phyloP scores from a whole-genome alignment of 1,140 invertebrate species.

The Drosophila lini region DNA sequence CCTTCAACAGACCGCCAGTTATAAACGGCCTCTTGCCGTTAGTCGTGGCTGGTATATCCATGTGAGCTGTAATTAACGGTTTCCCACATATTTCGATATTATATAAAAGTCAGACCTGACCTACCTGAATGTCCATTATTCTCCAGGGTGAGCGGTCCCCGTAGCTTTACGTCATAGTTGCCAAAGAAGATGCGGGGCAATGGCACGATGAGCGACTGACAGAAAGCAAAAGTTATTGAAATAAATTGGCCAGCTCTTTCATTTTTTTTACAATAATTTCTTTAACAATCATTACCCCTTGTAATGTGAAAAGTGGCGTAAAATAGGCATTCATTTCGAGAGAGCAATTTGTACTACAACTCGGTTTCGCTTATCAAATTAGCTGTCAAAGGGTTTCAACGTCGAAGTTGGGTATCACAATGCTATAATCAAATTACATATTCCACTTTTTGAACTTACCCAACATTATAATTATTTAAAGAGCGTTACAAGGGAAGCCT shows the following conservation, averaged over 20 bases:
- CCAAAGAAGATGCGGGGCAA: conserved; percentile 88
- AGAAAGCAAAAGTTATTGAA: conserved; percentile 69
- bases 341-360: conserved; percentile 37
- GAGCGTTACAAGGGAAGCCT: background rate
- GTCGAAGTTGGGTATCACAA: background rate
- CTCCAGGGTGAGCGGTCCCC: conserved; percentile 85
- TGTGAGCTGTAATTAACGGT: conserved; percentile 65
- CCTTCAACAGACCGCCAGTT: conserved; percentile 86
- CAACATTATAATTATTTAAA: background rate
- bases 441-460: background rate
- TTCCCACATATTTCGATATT: background rate
- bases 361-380: conserved; percentile 53
- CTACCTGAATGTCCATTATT: conserved; percentile 89
- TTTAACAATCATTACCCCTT: conserved; percentile 16
- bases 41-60: conserved; percentile 85
- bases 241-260: conserved; percentile 19
- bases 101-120: conserved; percentile 3
- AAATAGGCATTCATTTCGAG: conserved; percentile 40
- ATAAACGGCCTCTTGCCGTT: conserved; percentile 86
- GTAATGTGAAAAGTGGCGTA: conserved; percentile 44
- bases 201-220: conserved; percentile 85
- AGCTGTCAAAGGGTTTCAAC: conserved; percentile 27
- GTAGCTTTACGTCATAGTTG: conserved; percentile 87
- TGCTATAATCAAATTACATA: conserved; percentile 17
- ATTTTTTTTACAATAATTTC: conserved; percentile 24